Percentiles rank a stretch among this genome's conserved stretches.
These are phyloP conservation scores for Rhynchophorus ferrugineus DNA, from an alignment of 1,140 invertebrate species.

Conservation along the genomic window DNA sequence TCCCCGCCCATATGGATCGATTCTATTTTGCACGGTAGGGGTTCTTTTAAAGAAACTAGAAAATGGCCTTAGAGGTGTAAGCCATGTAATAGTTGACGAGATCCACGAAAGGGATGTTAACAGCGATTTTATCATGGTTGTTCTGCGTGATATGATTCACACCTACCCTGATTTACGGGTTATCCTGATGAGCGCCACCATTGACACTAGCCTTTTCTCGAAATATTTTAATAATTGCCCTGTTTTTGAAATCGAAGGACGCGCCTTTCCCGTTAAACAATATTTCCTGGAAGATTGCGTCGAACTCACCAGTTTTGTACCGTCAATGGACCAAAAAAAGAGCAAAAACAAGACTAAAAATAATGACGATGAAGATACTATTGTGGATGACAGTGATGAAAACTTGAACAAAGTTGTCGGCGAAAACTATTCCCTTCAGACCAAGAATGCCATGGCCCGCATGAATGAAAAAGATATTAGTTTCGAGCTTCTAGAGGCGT, in stretches of 20 bases:
- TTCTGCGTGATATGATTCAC: slow-evolving; percentile 86
- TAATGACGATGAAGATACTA: slow-evolving; percentile 42
- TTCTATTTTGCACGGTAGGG: slow-evolving; percentile 93
- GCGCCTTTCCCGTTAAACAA: slow-evolving; percentile 73
- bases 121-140: slow-evolving; percentile 91
- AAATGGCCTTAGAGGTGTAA: slow-evolving; percentile 75
- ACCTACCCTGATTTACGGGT: slow-evolving; percentile 83
- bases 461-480: slow-evolving; percentile 84
- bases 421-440: slow-evolving; percentile 51
- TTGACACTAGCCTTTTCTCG: slow-evolving; percentile 84
- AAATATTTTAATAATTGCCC: slow-evolving; percentile 88
- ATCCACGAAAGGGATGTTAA: slow-evolving; percentile 96
- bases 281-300: slow-evolving; percentile 89
- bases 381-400: slow-evolving; percentile 60
- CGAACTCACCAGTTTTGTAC: slow-evolving; percentile 72
- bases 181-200: slow-evolving; percentile 96
- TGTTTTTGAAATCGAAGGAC: slow-evolving; percentile 69
- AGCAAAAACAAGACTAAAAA: slow-evolving; percentile 46
- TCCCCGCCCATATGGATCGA: slow-evolving; percentile 84
- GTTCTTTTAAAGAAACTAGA: slow-evolving; percentile 89
- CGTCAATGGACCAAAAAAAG: slow-evolving; percentile 60
- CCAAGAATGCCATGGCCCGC: slow-evolving; percentile 61
- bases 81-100: slow-evolving; percentile 92
- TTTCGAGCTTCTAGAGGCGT: slow-evolving; percentile 83
- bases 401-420: slow-evolving; percentile 63